Evolutionary conservation across 2,797 vertebrate species (phyloP).

Genomic region (Hybognathus amarus): DNA sequence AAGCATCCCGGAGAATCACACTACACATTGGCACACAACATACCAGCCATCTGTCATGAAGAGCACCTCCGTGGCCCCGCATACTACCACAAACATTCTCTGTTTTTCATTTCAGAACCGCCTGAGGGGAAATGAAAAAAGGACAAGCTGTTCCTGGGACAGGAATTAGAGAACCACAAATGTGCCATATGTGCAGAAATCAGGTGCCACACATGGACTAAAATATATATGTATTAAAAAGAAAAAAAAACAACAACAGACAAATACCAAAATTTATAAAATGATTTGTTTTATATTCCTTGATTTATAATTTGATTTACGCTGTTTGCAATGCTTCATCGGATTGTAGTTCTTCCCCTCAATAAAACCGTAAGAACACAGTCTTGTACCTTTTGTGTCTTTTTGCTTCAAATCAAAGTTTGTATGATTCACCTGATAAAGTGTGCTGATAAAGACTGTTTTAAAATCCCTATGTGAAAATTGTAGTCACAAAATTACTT

Average conservation of each 20-base stretch:
- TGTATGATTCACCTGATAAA: too few relatives aligned
- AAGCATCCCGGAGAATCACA: conserved; percentile 49
- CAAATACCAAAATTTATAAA: not conserved
- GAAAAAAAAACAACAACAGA: not conserved
- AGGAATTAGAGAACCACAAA: conserved; percentile 64
- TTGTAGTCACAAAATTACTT: too few relatives aligned
- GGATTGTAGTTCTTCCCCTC: too few relatives aligned
- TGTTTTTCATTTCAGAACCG: conserved; percentile 62
- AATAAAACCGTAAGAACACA: too few relatives aligned
- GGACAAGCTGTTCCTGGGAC: conserved; percentile 65
- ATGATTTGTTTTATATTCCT: too few relatives aligned
- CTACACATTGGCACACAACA: conserved; percentile 55
- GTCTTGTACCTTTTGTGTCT: too few relatives aligned
- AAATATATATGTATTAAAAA: conserved; percentile 44
- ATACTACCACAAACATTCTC: conserved; percentile 36
- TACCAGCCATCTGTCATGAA: conserved; percentile 69
- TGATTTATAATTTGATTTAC: too few relatives aligned
- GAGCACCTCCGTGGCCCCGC: conserved; percentile 54
- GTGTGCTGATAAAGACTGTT: too few relatives aligned
- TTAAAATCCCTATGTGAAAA: too few relatives aligned
- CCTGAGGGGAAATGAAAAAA: conserved; percentile 66
- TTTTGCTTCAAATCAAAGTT: too few relatives aligned
- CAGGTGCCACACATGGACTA: conserved; percentile 57
- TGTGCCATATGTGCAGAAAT: conserved; percentile 62
- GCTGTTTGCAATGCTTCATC: too few relatives aligned